These are phyloP conservation scores for Nemotelus pantherinus DNA, from an alignment of 2,888 invertebrate species.

Conservation along the genomic window DNA sequence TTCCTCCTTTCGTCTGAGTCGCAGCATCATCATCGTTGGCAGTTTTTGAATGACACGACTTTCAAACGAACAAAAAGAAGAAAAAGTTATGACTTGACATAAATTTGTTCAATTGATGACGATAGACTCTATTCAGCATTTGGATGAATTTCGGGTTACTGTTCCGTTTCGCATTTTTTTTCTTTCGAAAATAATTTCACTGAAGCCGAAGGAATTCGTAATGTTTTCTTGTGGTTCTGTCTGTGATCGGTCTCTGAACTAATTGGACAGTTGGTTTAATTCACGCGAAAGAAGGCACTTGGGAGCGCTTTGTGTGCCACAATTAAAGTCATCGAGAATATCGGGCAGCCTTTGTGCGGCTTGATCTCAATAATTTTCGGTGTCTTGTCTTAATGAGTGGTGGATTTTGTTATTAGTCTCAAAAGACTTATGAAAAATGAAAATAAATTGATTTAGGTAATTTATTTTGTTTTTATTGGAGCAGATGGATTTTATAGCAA, in stretches of 20 bases:
- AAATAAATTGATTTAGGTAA: constrained; percentile 30
- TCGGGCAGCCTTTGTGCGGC: constrained; percentile 37
- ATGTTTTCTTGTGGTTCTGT: not conserved
- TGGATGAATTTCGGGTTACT: constrained; percentile 12
- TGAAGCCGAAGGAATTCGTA: not conserved
- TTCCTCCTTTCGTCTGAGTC: not conserved
- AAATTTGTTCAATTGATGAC: constrained; percentile 47
- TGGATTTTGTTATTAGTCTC: constrained; percentile 43
- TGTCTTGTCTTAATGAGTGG: constrained; percentile 36
- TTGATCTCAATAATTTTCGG: constrained; percentile 24
- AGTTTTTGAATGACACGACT: constrained; percentile 41
- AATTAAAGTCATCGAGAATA: constrained; percentile 37
- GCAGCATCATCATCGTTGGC: not conserved
- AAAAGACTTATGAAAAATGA: constrained; percentile 30
- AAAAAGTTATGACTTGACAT: constrained; percentile 50
- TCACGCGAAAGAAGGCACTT: constrained; percentile 47
- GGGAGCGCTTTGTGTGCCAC: constrained; percentile 46
- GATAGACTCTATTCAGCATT: constrained; percentile 20
- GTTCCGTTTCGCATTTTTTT: not conserved
- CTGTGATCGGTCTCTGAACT: constrained; percentile 26
- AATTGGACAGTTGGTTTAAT: constrained; percentile 49
- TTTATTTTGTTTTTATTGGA: constrained; percentile 37
- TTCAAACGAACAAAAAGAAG: constrained; percentile 1
- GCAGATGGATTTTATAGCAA: constrained; percentile 40
- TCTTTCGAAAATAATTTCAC: constrained; percentile 13